A percentile compares a stretch with the other conserved stretches of the same genome.
Conservation (phyloP, 2,113 vertebrate species). For the Stigmatopora nigra region DNA sequence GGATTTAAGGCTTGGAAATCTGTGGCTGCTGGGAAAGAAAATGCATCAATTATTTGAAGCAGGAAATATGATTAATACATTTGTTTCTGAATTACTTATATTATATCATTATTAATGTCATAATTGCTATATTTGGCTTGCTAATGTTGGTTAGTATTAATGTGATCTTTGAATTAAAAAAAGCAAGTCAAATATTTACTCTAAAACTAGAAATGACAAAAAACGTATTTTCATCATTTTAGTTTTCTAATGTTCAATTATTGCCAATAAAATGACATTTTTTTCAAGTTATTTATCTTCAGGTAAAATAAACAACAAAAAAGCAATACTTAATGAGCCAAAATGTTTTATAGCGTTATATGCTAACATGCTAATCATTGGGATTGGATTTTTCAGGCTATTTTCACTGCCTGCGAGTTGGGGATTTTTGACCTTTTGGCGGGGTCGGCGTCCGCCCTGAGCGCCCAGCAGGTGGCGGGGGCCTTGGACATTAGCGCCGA, state of each 20-base stretch:
- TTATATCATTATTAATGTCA: neutral
- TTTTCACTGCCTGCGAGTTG: slow-evolving; percentile 70
- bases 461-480: slow-evolving; percentile 43
- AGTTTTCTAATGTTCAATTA: neutral
- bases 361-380: neutral
- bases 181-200: neutral
- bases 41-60: neutral
- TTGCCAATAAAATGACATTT: too few species aligned
- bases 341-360: neutral
- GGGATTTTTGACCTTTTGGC: slow-evolving; percentile 71
- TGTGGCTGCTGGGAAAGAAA: too few species aligned
- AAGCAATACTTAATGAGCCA: too few species aligned
- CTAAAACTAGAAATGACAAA: neutral
- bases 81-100: neutral
- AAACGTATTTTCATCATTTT: neutral
- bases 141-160: neutral
- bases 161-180: neutral
- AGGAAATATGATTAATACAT: neutral
- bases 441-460: slow-evolving; percentile 52
- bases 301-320: too few species aligned
- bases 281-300: too few species aligned
- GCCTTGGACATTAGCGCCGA: slow-evolving; percentile 53
- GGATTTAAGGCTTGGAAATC: too few species aligned
- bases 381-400: slow-evolving; percentile 45
- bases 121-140: neutral